Evolutionary conservation across 2,113 vertebrate genomes (phyloP), one percentile per base, ranked within the genome.

Genomic region (Gallinago jamesoni): DNA sequence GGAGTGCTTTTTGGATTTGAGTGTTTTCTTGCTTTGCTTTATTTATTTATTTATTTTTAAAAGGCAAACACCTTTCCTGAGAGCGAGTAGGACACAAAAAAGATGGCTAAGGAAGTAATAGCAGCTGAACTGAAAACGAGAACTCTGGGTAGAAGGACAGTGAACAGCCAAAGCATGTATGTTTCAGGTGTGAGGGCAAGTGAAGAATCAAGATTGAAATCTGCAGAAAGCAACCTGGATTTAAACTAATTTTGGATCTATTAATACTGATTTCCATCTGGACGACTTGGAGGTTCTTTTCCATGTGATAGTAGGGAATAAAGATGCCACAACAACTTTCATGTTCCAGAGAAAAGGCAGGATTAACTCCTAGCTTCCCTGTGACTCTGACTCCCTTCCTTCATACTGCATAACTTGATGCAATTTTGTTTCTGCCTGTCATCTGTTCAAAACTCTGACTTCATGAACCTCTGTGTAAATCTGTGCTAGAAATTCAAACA

Each of bases 261-360:
- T 92, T 92, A 35, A 14, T 88, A 43, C 53, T 87, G 63, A 76
- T 41, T 94, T 91, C 84, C 25, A 23, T 84, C 77, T 94, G 92
- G 60, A 67, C 78, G 73, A 30, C 35, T 50, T 39, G 69, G 28
- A 89, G 66, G 33, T 92, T 60, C 79, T 68, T 62, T 80, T 30
- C 41, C 27, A 1, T 70, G 41, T 86, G 80, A 30, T 55, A 87
- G 52, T 14, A 45, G 84, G 77, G 64, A 89, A 81, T 84, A 87
- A 94, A 95, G 70, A 93, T 87, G 70, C 74, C 80, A 91, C 59
- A 89, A 89, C 75, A 86, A 37, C 47, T 50, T 69, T 66, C 21
- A 16, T 57, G 33, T 83, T 90, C 28, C 43, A 76, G 89, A 95
- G 35, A 56, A 86, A 87, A 95, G 64, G n/a, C 79, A 78, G 88